Conservation (phyloP, 2,113 vertebrate genomes). For the Lichenostomus cassidix region DNA sequence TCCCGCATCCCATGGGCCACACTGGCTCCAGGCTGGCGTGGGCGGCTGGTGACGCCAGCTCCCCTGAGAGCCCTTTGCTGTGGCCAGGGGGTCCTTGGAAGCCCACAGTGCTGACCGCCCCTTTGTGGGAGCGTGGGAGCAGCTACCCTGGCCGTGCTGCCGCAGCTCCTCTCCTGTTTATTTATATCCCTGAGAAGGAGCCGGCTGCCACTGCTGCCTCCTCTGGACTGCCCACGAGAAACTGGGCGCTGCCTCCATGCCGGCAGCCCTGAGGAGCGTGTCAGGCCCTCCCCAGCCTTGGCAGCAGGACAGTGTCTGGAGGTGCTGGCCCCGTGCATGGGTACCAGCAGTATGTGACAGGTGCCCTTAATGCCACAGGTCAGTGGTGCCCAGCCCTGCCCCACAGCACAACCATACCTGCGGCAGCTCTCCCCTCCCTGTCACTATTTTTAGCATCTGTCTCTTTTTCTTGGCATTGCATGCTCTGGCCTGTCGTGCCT, state of each 20-base stretch:
- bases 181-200: slow-evolving; percentile 55
- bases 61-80: neutral
- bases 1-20: neutral
- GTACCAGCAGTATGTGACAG: neutral
- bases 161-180: neutral
- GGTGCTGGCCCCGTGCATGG: neutral
- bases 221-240: neutral
- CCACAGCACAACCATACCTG: neutral
- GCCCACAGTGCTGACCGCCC: neutral
- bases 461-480: neutral
- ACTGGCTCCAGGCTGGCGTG: neutral
- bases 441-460: slow-evolving; percentile 21
- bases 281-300: neutral
- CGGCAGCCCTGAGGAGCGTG: rapidly evolving
- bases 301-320: neutral
- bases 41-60: slow-evolving; percentile 13
- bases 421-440: neutral
- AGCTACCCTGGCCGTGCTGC: neutral
- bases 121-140: slow-evolving; percentile 56
- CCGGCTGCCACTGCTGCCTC: neutral
- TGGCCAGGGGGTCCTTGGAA: neutral
- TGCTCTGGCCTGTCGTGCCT: neutral
- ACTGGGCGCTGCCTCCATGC: neutral
- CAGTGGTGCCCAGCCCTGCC: neutral
- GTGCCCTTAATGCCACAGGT: slow-evolving; percentile 49